Percentiles rank a stretch among this genome's conserved stretches.
phyloP scores from a whole-genome alignment of 2,113 vertebrate genomes.

The Polypterus senegalus region DNA sequence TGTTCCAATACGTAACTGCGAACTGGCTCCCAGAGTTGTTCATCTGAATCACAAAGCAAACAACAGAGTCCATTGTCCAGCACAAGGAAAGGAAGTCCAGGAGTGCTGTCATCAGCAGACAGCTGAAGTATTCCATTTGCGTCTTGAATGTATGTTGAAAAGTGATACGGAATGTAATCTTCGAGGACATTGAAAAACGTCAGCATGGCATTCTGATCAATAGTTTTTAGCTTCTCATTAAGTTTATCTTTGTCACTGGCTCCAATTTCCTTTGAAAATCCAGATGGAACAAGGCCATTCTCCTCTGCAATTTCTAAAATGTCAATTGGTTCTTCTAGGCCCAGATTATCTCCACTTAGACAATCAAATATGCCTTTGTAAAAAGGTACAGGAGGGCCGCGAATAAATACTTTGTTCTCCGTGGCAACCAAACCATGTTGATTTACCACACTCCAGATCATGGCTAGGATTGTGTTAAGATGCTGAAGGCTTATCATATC shows the following conservation, averaged over 20 bases:
- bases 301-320: conserved; percentile 26
- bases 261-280: not conserved
- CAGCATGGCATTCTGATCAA: conserved; percentile 8
- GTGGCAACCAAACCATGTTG: conserved; percentile 10
- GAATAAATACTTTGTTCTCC: not conserved
- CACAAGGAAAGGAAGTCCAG: conserved; percentile 13
- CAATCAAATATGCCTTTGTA: conserved; percentile 19
- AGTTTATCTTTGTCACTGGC: not conserved
- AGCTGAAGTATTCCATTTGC: conserved; percentile 13
- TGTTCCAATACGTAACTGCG: conserved; percentile 6
- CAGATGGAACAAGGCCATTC: conserved; percentile 6
- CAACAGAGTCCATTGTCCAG: conserved; percentile 17
- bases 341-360: conserved; percentile 3
- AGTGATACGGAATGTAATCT: conserved; percentile 15
- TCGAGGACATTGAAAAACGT: conserved; percentile 22
- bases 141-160: conserved; percentile 13
- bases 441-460: conserved; percentile 30
- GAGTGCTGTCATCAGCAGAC: not conserved
- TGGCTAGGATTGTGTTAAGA: conserved; percentile 27
- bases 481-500: conserved; percentile 24
- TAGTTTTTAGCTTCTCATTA: conserved; percentile 6
- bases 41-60: conserved; percentile 11
- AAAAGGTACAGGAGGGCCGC: conserved; percentile 10
- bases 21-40: not conserved
- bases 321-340: conserved; percentile 1